These are phyloP conservation scores for Sparus aurata DNA, from an alignment of 2,797 vertebrate species.

Conservation along the genomic window DNA sequence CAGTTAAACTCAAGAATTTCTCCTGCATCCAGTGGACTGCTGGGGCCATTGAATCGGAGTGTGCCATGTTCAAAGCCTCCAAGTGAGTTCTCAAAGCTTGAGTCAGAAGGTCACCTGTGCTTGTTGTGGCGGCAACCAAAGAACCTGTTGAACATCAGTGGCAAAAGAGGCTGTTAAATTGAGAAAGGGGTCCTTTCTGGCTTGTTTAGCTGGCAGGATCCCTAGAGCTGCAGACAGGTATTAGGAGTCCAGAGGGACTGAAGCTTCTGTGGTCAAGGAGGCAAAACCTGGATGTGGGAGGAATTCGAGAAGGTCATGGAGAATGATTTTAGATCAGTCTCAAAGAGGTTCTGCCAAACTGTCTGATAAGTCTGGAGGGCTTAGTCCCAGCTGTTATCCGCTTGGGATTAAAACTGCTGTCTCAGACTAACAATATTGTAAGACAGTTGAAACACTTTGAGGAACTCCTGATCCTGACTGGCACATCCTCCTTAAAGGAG, in stretches of 20 bases:
- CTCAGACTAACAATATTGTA: conserved; percentile 1
- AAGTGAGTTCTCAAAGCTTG: not conserved
- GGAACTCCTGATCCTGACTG: not conserved
- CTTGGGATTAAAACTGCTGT: not conserved
- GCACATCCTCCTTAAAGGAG: not conserved
- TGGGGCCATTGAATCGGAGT: not conserved
- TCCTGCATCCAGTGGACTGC: not conserved
- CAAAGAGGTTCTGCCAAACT: conserved; percentile 22
- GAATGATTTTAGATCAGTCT: not conserved
- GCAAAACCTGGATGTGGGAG: not conserved
- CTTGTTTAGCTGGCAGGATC: not conserved
- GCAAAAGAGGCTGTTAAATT: not conserved
- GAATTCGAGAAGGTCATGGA: not conserved
- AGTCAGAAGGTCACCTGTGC: not conserved
- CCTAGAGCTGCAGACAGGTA: not conserved
- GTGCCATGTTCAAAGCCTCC: not conserved
- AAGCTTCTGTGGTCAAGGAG: not conserved
- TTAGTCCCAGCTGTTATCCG: not conserved
- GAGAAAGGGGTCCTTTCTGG: not conserved
- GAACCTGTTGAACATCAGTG: not conserved
- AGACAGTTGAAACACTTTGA: conserved; percentile 6
- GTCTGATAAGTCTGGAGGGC: not conserved
- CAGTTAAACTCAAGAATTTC: not conserved
- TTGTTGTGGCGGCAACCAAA: not conserved
- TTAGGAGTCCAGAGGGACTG: not conserved